Evolutionary conservation across 2,888 invertebrate species (phyloP).

Genomic region (Andrena trimmerana): DNA sequence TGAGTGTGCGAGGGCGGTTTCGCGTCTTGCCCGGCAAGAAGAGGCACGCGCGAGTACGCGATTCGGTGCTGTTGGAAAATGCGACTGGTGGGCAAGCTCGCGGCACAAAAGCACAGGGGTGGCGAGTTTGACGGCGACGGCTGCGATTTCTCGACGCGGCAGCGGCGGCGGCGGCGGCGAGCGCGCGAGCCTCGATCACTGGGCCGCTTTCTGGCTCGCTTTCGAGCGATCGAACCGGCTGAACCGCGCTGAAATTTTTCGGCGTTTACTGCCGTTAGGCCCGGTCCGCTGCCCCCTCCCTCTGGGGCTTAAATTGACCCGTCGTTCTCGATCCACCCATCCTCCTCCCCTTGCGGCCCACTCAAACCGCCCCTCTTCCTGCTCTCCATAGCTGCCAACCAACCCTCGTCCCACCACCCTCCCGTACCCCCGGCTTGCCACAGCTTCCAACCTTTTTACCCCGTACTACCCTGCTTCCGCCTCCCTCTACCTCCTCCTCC

Average conservation of each 20-base stretch:
- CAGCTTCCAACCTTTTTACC: constrained; percentile 82
- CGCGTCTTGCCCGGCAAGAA: not conserved
- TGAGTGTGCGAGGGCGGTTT: not conserved
- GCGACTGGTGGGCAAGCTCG: constrained; percentile 3
- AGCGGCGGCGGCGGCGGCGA: not conserved
- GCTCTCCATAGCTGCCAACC: constrained; percentile 44
- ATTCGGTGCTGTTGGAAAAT: too few relatives aligned
- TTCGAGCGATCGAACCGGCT: constrained; percentile 68
- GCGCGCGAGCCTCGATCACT: constrained; percentile 56
- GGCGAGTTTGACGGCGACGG: not conserved
- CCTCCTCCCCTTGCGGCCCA: constrained; percentile 32
- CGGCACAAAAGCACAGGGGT: constrained; percentile 15
- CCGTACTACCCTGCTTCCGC: constrained; percentile 73
- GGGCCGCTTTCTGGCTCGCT: constrained; percentile 59
- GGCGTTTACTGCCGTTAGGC: constrained; percentile 77
- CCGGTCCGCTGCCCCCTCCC: constrained; percentile 60
- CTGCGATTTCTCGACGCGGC: constrained; percentile 9
- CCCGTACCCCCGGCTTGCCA: constrained; percentile 70
- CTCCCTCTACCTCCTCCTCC: constrained; percentile 38
- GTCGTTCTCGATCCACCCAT: constrained; percentile 73
- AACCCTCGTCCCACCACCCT: constrained; percentile 24
- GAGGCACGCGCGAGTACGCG: too few relatives aligned
- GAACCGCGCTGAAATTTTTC: constrained; percentile 74
- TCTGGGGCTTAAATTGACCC: constrained; percentile 76
- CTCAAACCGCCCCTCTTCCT: constrained; percentile 33